A percentile compares a stretch with the other conserved stretches of the same genome.
Evolutionary conservation across 2,113 vertebrate species (phyloP).

Genomic region (Narcine bancroftii): DNA sequence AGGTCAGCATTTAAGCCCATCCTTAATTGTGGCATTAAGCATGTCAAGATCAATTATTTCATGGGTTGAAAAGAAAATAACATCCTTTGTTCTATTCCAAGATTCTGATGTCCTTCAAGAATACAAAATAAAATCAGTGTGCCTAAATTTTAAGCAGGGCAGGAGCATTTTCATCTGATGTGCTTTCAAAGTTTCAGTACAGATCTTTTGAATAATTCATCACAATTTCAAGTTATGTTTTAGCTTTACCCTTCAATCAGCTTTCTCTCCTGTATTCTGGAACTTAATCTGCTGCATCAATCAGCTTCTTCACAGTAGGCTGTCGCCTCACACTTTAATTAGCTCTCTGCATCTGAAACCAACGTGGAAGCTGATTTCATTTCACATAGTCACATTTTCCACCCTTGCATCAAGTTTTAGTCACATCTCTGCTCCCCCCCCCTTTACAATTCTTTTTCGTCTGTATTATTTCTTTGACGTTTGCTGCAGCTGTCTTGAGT

Average conservation of each 20-base stretch:
- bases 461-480: background rate
- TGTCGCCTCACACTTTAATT: background rate
- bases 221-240: slow-evolving; percentile 11
- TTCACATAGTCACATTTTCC: background rate
- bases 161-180: background rate
- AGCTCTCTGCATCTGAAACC: background rate
- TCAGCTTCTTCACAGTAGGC: slow-evolving; percentile 19
- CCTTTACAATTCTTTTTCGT: background rate
- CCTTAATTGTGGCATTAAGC: too few relatives aligned
- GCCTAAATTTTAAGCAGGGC: background rate
- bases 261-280: background rate
- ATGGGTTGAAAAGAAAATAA: too few relatives aligned
- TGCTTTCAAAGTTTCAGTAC: slow-evolving; percentile 19
- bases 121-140: background rate
- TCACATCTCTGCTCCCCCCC: background rate
- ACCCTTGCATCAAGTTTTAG: background rate
- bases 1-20: too few relatives aligned
- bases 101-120: background rate
- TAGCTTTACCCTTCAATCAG: slow-evolving; percentile 13
- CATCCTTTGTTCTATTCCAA: background rate
- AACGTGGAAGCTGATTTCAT: background rate
- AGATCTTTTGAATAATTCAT: slow-evolving; percentile 30
- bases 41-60: too few relatives aligned
- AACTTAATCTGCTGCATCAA: slow-evolving; percentile 11
- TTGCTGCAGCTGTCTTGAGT: background rate